A percentile compares a stretch with the other conserved stretches of the same genome.
phyloP scores from a whole-genome alignment of 1,140 invertebrate genomes.

The Drosophila lacertosa region DNA sequence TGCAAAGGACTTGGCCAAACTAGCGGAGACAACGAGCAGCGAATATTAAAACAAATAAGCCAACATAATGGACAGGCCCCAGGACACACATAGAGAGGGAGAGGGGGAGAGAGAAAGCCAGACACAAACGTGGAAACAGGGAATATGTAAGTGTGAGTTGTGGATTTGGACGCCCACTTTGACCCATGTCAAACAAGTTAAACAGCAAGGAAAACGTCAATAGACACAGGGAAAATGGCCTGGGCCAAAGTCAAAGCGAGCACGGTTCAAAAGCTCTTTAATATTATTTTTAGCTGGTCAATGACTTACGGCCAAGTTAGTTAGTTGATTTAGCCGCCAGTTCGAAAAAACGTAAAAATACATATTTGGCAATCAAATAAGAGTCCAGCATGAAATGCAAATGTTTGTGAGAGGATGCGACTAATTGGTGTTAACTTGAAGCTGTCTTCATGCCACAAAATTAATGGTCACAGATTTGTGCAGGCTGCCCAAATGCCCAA shows the following conservation, averaged over 20 bases:
- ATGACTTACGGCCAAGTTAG: constrained; percentile 23
- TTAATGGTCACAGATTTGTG: constrained; percentile 63
- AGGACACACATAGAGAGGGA: constrained; percentile 26
- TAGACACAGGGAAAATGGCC: constrained; percentile 23
- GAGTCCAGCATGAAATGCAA: constrained; percentile 30
- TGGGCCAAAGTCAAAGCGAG: constrained; percentile 21
- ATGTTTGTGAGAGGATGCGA: constrained; percentile 55
- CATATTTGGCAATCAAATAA: constrained; percentile 38
- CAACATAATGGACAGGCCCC: constrained; percentile 65
- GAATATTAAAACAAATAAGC: constrained; percentile 81
- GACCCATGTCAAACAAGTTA: constrained; percentile 78
- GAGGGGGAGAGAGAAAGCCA: not conserved
- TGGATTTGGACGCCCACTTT: constrained; percentile 24
- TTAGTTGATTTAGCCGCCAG: constrained; percentile 13
- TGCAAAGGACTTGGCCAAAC: constrained; percentile 70
- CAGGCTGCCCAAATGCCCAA: constrained; percentile 10
- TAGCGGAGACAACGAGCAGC: constrained; percentile 70
- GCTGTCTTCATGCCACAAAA: constrained; percentile 45
- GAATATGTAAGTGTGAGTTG: no score
- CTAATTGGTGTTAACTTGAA: constrained; percentile 73
- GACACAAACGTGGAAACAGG: not conserved
- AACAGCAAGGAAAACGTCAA: constrained; percentile 57
- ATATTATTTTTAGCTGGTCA: constrained; percentile 37
- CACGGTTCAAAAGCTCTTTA: constrained; percentile 22
- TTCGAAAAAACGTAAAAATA: constrained; percentile 2